Conservation (phyloP, 1,140 invertebrate species). For the Solenopsis fugax region DNA sequence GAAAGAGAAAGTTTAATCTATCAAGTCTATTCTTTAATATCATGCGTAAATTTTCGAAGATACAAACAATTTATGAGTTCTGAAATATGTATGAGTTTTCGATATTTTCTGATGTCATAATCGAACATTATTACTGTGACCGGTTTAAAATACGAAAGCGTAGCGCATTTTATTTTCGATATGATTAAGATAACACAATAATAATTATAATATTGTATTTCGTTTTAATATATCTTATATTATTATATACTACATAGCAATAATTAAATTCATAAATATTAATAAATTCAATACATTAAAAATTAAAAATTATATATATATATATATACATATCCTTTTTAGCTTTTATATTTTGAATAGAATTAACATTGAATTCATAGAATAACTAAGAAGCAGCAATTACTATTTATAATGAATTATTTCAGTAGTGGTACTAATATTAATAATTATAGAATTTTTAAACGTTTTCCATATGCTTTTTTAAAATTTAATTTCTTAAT, state of each 20-base stretch:
- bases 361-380: no score
- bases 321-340: no score
- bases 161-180: neutral
- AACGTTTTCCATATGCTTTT: neutral
- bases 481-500: neutral
- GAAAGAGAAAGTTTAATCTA: neutral
- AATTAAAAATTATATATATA: no score
- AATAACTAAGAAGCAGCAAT: no score
- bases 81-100: conserved; percentile 38
- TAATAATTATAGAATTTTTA: neutral
- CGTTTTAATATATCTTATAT: neutral
- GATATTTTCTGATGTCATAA: conserved; percentile 7
- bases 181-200: neutral
- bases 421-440: neutral
- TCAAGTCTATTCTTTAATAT: neutral
- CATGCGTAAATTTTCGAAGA: neutral
- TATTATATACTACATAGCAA: neutral
- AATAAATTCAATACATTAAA: neutral
- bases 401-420: neutral
- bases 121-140: neutral
- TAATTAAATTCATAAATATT: neutral
- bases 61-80: conserved; percentile 34
- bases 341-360: no score
- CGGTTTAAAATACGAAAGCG: neutral
- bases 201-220: neutral